Base-by-base conservation (phyloP, 1,140 invertebrate species). In the Sitodiplosis mosellana region DNA sequence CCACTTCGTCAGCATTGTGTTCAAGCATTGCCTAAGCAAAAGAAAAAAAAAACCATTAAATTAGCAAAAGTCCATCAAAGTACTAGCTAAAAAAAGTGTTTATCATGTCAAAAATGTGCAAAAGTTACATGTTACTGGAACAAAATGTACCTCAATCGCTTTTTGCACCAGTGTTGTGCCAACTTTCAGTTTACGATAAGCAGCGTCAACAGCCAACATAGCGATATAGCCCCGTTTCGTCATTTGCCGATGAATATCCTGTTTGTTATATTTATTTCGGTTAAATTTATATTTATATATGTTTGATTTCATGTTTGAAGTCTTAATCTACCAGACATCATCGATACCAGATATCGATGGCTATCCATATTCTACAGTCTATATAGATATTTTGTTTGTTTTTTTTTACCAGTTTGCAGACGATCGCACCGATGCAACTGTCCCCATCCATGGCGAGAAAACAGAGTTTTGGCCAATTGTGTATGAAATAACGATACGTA, bases 401-500 rank as follows among this genome's bases (percentile, higher is more conserved):
- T n/a, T n/a, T n/a, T n/a, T n/a, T n/a, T n/a, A n/a, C n/a, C 64
- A 97, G 71, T 69, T 98, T 98, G 72, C 93, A 97, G 50, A 98
- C 93, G 62, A 98, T 96, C 59, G 92, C 92, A 67, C 93, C 93
- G 54, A 96, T 85, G 69, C 88, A 92, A 61, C 83, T 78, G 44
- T 78, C 75, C 54, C 77, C 77, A 69, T 87, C 76, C 74, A 87
- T 84, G 54, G 87, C 87, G 71, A 99, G 72, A 71, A 96, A 95
- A 69, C 94, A 98, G 49, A 99, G 71, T 71, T 97, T 90, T 65
- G 95, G 95, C 95, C 95, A 99, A 69, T 99, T 98, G 66, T 98
- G 91, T 66, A 99, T 98, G 73, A 99, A 99, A 76, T 99, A 99
- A 73, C 95, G 81, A 75, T 99, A 99, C 34, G 95, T 99, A 68